Base-by-base conservation (phyloP, 2,113 vertebrate genomes). In the Geococcyx californianus region DNA sequence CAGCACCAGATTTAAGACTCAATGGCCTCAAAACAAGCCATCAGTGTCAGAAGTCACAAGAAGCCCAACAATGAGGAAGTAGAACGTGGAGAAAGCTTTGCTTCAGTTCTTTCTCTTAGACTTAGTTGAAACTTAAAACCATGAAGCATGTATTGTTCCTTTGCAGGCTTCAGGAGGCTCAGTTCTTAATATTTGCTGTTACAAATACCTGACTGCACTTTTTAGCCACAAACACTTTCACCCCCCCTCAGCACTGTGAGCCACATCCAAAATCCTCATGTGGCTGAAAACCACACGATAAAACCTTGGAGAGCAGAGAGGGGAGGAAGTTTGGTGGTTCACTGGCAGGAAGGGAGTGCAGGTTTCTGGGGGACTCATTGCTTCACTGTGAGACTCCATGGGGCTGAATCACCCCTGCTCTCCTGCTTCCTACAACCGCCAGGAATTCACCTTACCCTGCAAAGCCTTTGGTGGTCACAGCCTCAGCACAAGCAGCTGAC, bases 261-360 rank as follows among this genome's bases (percentile, higher is more conserved):
- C 59, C 67, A 29, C 79, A 86, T 90, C 90, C 92, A 94, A 90
- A 54, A 73, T 45, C 70, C 85, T 84, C 90, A 49, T 15, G 90
- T 80, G 95, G 95, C 83, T 95, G 83, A 17, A 95, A 96, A 94
- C 82, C 95, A 64, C 92, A 79, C 2, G 10, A 75, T 80, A 52
- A 88, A 92, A 28, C 40, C 59, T 77, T 58, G 85, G 92, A 49
- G 66, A 88, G 92, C 18, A n/a, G 10, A 21, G 21, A 13, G 66
- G 75, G 79, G 88, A 94, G 94, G 94, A 89, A 66, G 63, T 69
- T 66, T 80, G 85, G 85, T 79, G 82, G 58, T 66, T 95, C 78
- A 16, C 42, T 45, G 87, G 74, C 79, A 31, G 86, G 73, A 75
- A 92, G 49, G 89, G 63, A 77, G 84, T 89, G 78, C 67, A 93